These are phyloP conservation scores for Chaenodraco wilsoni DNA, from an alignment of 2,797 vertebrate species.

Conservation along the genomic window DNA sequence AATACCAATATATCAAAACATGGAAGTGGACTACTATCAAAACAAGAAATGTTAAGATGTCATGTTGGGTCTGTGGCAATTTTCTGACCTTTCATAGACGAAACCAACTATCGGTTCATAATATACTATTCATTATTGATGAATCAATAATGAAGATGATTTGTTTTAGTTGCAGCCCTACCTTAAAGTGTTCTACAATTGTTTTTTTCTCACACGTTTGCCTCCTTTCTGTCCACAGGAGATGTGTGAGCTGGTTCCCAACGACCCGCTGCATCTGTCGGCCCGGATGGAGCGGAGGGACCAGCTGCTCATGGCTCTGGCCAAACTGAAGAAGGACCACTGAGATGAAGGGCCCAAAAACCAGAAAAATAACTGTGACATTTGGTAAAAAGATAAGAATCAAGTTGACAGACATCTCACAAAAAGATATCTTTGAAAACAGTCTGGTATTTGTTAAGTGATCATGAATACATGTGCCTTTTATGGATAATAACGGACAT, in stretches of 20 bases:
- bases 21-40: no score
- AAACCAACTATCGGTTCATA: no score
- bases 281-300: slow-evolving; percentile 89
- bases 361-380: neutral
- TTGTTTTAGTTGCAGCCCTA: no score
- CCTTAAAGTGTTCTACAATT: neutral
- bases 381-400: neutral
- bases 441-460: neutral
- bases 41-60: no score
- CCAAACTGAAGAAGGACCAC: slow-evolving; percentile 88
- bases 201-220: neutral
- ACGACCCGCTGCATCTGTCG: slow-evolving; percentile 83
- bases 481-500: neutral
- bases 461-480: neutral
- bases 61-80: no score
- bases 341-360: neutral
- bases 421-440: neutral
- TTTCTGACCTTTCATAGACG: no score
- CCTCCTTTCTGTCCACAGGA: slow-evolving; percentile 79
- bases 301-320: slow-evolving; percentile 86
- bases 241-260: slow-evolving; percentile 86
- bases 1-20: no score
- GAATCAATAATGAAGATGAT: no score
- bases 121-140: no score
- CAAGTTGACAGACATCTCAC: neutral